Base-by-base conservation (phyloP, 1,140 invertebrate species). In the Thalassaphorura encarpata region DNA sequence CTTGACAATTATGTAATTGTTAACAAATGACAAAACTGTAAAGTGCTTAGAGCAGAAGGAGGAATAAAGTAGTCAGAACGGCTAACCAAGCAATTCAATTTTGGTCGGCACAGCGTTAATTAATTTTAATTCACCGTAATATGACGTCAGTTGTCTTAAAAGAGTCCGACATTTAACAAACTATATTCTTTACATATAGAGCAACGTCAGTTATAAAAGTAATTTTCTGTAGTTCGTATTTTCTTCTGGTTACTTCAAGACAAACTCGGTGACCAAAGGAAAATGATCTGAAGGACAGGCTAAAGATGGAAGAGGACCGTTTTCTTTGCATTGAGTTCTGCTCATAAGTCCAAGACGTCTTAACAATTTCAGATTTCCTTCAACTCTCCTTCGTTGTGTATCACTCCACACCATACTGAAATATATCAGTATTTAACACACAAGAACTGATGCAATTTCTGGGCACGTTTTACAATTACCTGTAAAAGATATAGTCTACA, bases 401-500 rank as follows among this genome's bases (percentile, higher is more conserved):
- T 36, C 16, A 47, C 62, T 52, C 55, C 61, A 61, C 0, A 60
- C 28, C 28, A 48, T 65, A 31, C 63, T 61, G 41, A 39, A 56
- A 62, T 19, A 56, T 52, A 24, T 52, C 45, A 27, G 52, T 28
- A 19, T 21, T 52, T 43, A 40, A 33, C 39, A 5, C 18, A 15
- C 11, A 41, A 55, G 6, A 1, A 57, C 18, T 15, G 21, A 27
- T 24, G 26, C 23, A 16, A 50, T 6, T 24, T 40, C 28, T 40
- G 21, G 36, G 19, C n/a, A 27, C 47, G 41, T 50, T 28, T 45
- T 71, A 56, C n/a, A n/a, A n/a, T 27, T 74, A 78, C 73, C 77
- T 82, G 61, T 82, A 84, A 67, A 87, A 84, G 57, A 89, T 85
- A 66, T 88, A 89, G 72, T 89, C 86, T 0, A 89, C 86, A 0